phyloP scores from a whole-genome alignment of 2,888 invertebrate genomes.

The Marronus borbonicus region DNA sequence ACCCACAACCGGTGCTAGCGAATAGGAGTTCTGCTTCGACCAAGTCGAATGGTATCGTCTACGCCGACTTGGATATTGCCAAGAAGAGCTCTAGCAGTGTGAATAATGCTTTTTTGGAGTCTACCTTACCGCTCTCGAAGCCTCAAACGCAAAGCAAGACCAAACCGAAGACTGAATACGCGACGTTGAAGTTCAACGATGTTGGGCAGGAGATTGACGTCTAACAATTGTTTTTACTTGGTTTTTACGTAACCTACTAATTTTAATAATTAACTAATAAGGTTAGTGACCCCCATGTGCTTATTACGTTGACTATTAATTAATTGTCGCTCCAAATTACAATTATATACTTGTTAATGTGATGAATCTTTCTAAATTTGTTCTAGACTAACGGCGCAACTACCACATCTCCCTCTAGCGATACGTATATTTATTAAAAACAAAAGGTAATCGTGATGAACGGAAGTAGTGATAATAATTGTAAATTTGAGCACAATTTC shows the following conservation, averaged over 20 bases:
- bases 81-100: constrained; percentile 60
- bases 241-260: constrained; percentile 58
- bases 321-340: constrained; percentile 50
- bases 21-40: constrained; percentile 53
- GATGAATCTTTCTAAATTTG: constrained; percentile 61
- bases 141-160: constrained; percentile 62
- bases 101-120: constrained; percentile 57
- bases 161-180: constrained; percentile 75
- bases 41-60: constrained; percentile 69
- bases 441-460: constrained; percentile 49
- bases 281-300: constrained; percentile 59
- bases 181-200: constrained; percentile 79
- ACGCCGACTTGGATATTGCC: constrained; percentile 71
- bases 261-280: constrained; percentile 52
- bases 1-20: constrained; percentile 68
- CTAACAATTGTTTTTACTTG: constrained; percentile 69
- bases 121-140: constrained; percentile 36
- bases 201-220: constrained; percentile 80
- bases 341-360: constrained; percentile 29
- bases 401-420: constrained; percentile 77
- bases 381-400: constrained; percentile 82
- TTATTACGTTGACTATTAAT: background rate
- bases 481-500: constrained; percentile 57
- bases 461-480: constrained; percentile 53
- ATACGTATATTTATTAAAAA: constrained; percentile 90